Evolutionary conservation across 2,113 vertebrate species (phyloP).

Genomic region (Psittacus erithacus): DNA sequence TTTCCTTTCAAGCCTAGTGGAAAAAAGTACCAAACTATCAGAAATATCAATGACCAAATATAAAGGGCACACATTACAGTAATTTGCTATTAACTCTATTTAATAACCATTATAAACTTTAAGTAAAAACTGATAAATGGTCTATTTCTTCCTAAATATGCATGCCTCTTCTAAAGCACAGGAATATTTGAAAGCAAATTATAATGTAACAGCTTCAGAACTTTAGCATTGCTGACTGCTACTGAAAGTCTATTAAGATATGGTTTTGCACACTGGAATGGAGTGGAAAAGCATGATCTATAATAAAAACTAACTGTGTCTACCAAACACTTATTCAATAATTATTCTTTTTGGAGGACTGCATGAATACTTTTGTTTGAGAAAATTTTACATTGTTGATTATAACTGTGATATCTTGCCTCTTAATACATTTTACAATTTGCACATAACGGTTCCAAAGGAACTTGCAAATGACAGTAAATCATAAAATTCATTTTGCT

Average conservation of each 20-base stretch:
- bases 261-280: slow-evolving; percentile 16
- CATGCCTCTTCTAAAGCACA: background rate
- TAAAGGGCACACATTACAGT: fast-evolving
- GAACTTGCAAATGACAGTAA: slow-evolving; percentile 78
- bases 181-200: background rate
- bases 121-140: background rate
- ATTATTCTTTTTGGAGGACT: slow-evolving; percentile 62
- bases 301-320: slow-evolving; percentile 74
- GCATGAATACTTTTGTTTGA: slow-evolving; percentile 58
- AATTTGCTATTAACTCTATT: background rate
- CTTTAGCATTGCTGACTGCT: background rate
- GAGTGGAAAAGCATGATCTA: slow-evolving; percentile 39
- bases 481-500: slow-evolving; percentile 88
- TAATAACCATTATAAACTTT: background rate
- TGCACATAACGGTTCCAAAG: slow-evolving; percentile 78
- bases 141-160: background rate
- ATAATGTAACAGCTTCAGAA: background rate
- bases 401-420: slow-evolving; percentile 76
- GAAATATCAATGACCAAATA: background rate
- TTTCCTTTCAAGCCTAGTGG: background rate
- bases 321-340: slow-evolving; percentile 76
- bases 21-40: background rate
- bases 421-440: slow-evolving; percentile 79
- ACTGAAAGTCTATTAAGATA: background rate
- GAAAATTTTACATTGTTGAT: slow-evolving; percentile 74